These are phyloP conservation scores for Phasianus colchicus DNA, from an alignment of 2,113 vertebrate genomes.

Conservation along the genomic window DNA sequence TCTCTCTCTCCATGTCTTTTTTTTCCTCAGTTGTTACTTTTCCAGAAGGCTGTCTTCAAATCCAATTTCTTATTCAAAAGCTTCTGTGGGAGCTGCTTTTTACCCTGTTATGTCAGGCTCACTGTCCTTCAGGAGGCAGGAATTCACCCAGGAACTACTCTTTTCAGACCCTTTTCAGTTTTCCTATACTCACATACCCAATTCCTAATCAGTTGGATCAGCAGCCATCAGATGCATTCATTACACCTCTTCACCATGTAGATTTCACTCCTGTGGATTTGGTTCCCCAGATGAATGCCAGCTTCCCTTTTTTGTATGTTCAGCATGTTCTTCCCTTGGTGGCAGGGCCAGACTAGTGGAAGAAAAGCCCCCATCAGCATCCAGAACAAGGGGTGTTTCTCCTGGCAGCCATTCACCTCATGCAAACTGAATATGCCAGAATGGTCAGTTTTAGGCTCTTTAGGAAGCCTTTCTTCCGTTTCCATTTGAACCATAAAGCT, in stretches of 20 bases:
- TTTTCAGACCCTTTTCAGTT: neutral
- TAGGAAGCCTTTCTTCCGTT: neutral
- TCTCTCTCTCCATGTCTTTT: neutral
- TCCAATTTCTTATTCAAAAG: neutral
- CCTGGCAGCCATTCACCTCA: neutral
- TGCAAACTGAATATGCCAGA: neutral
- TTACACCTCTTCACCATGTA: neutral
- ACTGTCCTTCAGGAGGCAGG: neutral
- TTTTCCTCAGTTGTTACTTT: neutral
- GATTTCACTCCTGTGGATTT: neutral
- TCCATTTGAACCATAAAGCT: neutral
- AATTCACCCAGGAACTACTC: neutral
- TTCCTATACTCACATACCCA: neutral
- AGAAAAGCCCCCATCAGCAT: neutral
- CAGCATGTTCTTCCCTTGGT: neutral
- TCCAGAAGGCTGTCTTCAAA: neutral
- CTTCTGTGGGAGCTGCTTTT: neutral
- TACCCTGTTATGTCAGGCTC: neutral
- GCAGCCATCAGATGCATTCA: neutral
- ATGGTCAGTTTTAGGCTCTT: neutral
- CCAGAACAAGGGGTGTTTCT: neutral
- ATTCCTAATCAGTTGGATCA: neutral
- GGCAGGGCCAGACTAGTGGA: neutral
- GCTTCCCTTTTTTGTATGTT: neutral
- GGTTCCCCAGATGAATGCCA: neutral